Percentiles rank a stretch among this genome's conserved stretches.
phyloP scores from a whole-genome alignment of 2,797 vertebrate genomes.

The Channa striata region DNA sequence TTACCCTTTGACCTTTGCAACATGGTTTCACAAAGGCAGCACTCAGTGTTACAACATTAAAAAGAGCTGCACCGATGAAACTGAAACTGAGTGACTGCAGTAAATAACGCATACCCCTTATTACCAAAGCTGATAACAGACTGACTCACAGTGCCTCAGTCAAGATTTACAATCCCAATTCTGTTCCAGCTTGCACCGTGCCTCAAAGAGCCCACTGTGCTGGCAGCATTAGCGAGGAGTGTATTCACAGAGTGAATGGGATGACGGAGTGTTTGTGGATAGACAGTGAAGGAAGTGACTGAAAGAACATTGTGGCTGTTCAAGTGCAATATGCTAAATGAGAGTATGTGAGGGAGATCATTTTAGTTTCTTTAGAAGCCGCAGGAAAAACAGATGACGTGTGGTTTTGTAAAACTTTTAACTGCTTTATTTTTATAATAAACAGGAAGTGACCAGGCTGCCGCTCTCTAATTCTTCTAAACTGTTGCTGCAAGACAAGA shows the following conservation, averaged over 20 bases:
- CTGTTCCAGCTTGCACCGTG: constrained; percentile 34
- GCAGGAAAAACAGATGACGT: constrained; percentile 43
- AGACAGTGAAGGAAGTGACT: constrained; percentile 56
- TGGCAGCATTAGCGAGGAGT: constrained; percentile 33
- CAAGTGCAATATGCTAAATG: constrained; percentile 72
- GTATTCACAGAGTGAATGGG: constrained; percentile 61
- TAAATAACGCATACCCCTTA: constrained; percentile 35
- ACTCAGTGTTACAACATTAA: constrained; percentile 39
- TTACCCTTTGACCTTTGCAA: not conserved
- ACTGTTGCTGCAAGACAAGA: constrained; percentile 12
- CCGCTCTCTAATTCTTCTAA: constrained; percentile 10
- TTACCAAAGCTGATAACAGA: constrained; percentile 69
- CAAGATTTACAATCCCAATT: constrained; percentile 67
- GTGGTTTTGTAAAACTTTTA: not conserved
- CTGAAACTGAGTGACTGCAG: constrained; percentile 43
- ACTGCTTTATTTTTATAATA: constrained; percentile 16
- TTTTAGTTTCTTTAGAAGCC: constrained; percentile 59
- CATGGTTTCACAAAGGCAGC: constrained; percentile 36
- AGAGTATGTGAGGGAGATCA: constrained; percentile 66
- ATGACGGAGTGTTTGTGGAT: constrained; percentile 58
- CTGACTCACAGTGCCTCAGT: constrained; percentile 62
- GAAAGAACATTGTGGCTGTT: constrained; percentile 63
- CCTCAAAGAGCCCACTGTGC: constrained; percentile 78
- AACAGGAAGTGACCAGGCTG: constrained; percentile 32
- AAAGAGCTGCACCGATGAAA: constrained; percentile 35